Evolutionary conservation across 92 coral and sea anemone genomes (phyloP), one percentile per base, ranked within the genome.

Genomic region (Phymanthus crucifer): DNA sequence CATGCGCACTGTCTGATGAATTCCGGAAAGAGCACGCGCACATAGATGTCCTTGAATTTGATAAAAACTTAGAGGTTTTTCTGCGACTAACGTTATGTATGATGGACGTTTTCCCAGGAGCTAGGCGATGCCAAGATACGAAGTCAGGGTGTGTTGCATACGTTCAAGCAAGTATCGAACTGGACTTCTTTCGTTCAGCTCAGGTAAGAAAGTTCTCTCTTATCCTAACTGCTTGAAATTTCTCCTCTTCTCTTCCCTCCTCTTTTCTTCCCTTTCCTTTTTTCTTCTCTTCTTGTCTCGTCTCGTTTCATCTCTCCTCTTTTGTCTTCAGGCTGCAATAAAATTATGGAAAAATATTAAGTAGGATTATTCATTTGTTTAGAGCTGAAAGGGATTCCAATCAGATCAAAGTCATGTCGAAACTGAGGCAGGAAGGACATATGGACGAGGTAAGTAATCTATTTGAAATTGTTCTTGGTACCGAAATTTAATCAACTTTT

Each of bases 111-210:
- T 74, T 70, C 38, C 12, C 13, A 95, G 98, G 98, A 96, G 52
- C 77, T 96, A 33, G 95, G 94, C 23, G 99, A 93, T 69, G 84
- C 92, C 27, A 96, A 96, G 83, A 90, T 96, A 50, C 81, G 99
- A 56, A 89, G 93, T 48, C 94, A 96, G 54, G 99, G 99, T 24
- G 89, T 86, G 1, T 83, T 89, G 71, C 87, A 91, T 79, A 96
- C 99, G 1, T 96, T 96, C 67, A 96, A 91, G 54, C 97, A 93
- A 70, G 86, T 86, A 27, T 96, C 99, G 32, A 96, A 96, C 93
- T 96, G 99, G 99, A 76, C 85, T 8, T 73, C 94, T 29, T 96
- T 96, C 72, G 81, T 89, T 43, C 86, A 83, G 38, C 73, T 95
- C 1, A 91, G 98, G 99, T 94, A 71, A 38, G 23, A 48, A 10